phyloP scores from a whole-genome alignment of 2,888 invertebrate species.

The Lycocerus yunnanus region DNA sequence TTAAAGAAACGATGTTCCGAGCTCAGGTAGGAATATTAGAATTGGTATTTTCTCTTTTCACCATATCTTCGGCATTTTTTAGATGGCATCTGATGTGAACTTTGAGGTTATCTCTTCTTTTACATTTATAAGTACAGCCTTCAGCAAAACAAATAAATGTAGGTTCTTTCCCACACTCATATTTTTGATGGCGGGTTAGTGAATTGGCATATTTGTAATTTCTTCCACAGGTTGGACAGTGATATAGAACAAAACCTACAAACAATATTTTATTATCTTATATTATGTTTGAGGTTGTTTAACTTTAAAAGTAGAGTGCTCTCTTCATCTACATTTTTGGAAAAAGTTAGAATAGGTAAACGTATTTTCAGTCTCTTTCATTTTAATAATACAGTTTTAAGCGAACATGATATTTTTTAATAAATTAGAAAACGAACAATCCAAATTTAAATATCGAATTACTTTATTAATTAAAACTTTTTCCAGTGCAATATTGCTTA shows the following conservation, averaged over 20 bases:
- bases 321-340: too few relatives aligned
- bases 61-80: not conserved
- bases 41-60: not conserved
- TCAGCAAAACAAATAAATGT: slow-evolving; percentile 36
- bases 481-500: too few relatives aligned
- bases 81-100: not conserved
- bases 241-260: not conserved
- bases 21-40: not conserved
- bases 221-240: not conserved
- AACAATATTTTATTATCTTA: not conserved
- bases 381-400: too few relatives aligned
- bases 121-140: slow-evolving; percentile 6
- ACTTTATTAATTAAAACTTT: too few relatives aligned
- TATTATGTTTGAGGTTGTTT: not conserved
- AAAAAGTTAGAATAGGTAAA: too few relatives aligned
- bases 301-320: not conserved
- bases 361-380: too few relatives aligned
- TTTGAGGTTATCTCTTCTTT: slow-evolving; percentile 11
- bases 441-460: too few relatives aligned
- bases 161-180: slow-evolving; percentile 64
- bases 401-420: too few relatives aligned
- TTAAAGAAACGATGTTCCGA: not conserved
- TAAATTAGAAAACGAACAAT: too few relatives aligned
- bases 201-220: slow-evolving; percentile 1
- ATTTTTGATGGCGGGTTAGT: slow-evolving; percentile 46